A percentile compares a stretch with the other conserved stretches of the same genome.
Evolutionary conservation across 2,888 invertebrate genomes (phyloP).

Genomic region (Drosophila austrosaltans): DNA sequence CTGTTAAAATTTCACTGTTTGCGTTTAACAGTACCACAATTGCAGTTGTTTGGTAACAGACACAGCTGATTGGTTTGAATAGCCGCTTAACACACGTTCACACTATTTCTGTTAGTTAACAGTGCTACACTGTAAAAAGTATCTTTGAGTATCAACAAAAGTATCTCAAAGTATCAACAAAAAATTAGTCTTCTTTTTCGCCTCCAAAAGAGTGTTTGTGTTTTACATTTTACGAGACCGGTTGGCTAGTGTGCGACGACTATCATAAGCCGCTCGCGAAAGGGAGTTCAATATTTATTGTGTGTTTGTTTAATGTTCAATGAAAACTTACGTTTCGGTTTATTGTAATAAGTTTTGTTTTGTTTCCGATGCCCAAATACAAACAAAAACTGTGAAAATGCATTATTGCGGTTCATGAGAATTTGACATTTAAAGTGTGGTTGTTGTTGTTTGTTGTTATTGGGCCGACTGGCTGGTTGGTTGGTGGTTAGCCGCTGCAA

Average conservation of each 20-base stretch:
- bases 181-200: slow-evolving; percentile 4
- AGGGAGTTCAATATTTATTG: slow-evolving; percentile 11
- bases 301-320: slow-evolving; percentile 16
- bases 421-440: slow-evolving; percentile 65
- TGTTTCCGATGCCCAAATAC: slow-evolving; percentile 21
- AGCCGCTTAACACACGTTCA: too few species aligned
- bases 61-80: too few species aligned
- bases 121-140: background rate
- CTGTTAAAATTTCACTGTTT: background rate
- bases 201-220: background rate
- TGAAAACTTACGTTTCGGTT: slow-evolving; percentile 10
- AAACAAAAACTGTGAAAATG: slow-evolving; percentile 3
- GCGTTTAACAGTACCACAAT: background rate
- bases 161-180: slow-evolving; percentile 4
- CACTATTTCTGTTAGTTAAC: background rate
- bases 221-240: background rate
- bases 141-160: background rate
- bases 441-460: slow-evolving; percentile 10
- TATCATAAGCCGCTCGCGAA: background rate
- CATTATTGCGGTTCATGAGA: slow-evolving; percentile 65
- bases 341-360: slow-evolving; percentile 13
- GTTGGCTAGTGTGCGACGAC: background rate
- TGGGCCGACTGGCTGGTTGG: slow-evolving; percentile 27
- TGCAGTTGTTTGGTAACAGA: background rate
- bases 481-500: slow-evolving; percentile 39